Percentiles rank a stretch among this genome's conserved stretches.
These are phyloP conservation scores for Xyliphius kryptos DNA, from an alignment of 2,113 vertebrate genomes.

Conservation along the genomic window DNA sequence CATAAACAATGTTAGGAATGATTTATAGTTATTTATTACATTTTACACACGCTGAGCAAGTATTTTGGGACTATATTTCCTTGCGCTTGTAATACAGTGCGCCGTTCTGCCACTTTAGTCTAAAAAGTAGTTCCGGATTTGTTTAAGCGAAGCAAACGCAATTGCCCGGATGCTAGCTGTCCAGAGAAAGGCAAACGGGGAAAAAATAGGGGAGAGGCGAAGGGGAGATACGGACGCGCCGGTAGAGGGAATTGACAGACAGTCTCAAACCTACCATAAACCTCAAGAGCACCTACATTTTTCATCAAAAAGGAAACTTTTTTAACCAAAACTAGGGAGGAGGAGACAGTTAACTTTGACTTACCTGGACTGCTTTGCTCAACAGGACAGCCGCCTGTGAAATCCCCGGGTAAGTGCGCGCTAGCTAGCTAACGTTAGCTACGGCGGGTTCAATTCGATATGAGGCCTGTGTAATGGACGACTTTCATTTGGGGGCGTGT, in stretches of 20 bases:
- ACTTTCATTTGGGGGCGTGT: constrained; percentile 59
- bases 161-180: constrained; percentile 72
- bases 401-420: constrained; percentile 68
- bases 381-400: constrained; percentile 51
- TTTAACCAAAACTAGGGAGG: constrained; percentile 47
- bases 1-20: too few species aligned
- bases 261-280: constrained; percentile 54
- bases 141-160: constrained; percentile 42
- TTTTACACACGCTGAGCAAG: too few species aligned
- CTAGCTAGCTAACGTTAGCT: constrained; percentile 36
- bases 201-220: constrained; percentile 51
- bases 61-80: constrained; percentile 68
- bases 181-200: constrained; percentile 63
- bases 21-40: too few species aligned
- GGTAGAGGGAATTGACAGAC: constrained; percentile 55
- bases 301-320: constrained; percentile 36
- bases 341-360: constrained; percentile 49
- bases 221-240: constrained; percentile 61
- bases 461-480: constrained; percentile 66
- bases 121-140: constrained; percentile 70
- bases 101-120: constrained; percentile 46
- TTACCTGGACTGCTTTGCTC: constrained; percentile 64
- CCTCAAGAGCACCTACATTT: constrained; percentile 46
- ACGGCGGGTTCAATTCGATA: constrained; percentile 58
- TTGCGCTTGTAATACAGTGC: constrained; percentile 49